A percentile compares a stretch with the other conserved stretches of the same genome.
Evolutionary conservation across 2,797 vertebrate genomes (phyloP).

Genomic region (Sebastes itinus): DNA sequence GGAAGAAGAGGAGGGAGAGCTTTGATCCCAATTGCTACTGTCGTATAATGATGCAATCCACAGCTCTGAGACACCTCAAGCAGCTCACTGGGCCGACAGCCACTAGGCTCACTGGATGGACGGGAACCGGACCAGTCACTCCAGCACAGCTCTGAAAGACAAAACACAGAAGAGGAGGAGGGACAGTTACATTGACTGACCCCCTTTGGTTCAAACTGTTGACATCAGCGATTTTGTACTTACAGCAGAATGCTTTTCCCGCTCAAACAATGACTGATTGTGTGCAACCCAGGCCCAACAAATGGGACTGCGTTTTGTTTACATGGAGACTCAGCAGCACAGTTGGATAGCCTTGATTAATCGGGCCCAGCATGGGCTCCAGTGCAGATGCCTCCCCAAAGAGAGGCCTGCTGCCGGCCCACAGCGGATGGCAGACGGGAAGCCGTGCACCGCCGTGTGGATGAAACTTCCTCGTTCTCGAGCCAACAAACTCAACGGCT

Average conservation of each 20-base stretch:
- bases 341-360: constrained; percentile 49
- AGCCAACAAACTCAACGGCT: neutral
- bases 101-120: constrained; percentile 9
- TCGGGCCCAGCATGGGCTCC: constrained; percentile 37
- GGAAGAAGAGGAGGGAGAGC: constrained; percentile 34
- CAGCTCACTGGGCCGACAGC: constrained; percentile 19
- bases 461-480: neutral
- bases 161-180: constrained; percentile 36
- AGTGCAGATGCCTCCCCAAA: constrained; percentile 40
- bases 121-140: constrained; percentile 30
- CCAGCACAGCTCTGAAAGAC: constrained; percentile 62
- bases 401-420: constrained; percentile 17
- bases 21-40: constrained; percentile 49
- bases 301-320: constrained; percentile 64
- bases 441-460: neutral
- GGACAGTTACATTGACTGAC: constrained; percentile 28
- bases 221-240: constrained; percentile 39
- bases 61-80: constrained; percentile 16
- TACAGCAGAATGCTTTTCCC: constrained; percentile 12
- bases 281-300: constrained; percentile 20
- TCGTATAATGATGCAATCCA: constrained; percentile 46
- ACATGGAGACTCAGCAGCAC: constrained; percentile 43
- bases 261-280: constrained; percentile 56
- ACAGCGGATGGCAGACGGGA: constrained; percentile 2
- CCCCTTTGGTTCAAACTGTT: constrained; percentile 32